Conservation (phyloP, 2,888 invertebrate species). For the Microchrysa polita region DNA sequence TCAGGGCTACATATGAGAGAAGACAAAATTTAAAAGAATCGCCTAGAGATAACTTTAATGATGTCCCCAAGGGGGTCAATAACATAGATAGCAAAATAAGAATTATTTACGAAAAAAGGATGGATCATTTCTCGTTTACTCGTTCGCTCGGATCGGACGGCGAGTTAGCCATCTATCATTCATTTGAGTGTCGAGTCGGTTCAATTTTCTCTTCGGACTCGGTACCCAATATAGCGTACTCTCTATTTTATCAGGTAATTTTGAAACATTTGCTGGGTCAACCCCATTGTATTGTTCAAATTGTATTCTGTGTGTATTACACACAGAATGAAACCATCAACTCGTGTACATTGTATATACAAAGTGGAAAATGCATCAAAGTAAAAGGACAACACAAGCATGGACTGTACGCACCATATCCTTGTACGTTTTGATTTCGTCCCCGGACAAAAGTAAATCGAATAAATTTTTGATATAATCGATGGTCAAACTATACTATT, state of each 20-base stretch:
- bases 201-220: slow-evolving; percentile 21
- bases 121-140: background rate
- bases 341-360: slow-evolving; percentile 11
- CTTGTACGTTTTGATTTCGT: background rate
- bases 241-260: background rate
- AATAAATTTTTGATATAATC: slow-evolving; percentile 43
- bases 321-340: slow-evolving; percentile 35
- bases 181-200: slow-evolving; percentile 16
- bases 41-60: slow-evolving; percentile 51
- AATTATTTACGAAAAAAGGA: background rate
- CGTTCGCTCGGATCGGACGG: too few relatives aligned
- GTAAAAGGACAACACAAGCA: slow-evolving; percentile 1
- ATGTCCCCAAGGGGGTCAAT: slow-evolving; percentile 47
- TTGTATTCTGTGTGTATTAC: slow-evolving; percentile 23
- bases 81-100: background rate
- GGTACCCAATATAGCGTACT: too few relatives aligned
- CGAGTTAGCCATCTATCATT: slow-evolving; percentile 42
- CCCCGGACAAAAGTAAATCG: slow-evolving; percentile 38
- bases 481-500: slow-evolving; percentile 29
- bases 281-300: slow-evolving; percentile 30
- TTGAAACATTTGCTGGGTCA: background rate
- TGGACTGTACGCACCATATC: background rate
- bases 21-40: slow-evolving; percentile 34
- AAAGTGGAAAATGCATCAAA: slow-evolving; percentile 35
- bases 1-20: slow-evolving; percentile 8